Percentiles rank a stretch among this genome's conserved stretches.
phyloP scores from a whole-genome alignment of 2,113 vertebrate species.

The Petrocephalus microphthalmus region DNA sequence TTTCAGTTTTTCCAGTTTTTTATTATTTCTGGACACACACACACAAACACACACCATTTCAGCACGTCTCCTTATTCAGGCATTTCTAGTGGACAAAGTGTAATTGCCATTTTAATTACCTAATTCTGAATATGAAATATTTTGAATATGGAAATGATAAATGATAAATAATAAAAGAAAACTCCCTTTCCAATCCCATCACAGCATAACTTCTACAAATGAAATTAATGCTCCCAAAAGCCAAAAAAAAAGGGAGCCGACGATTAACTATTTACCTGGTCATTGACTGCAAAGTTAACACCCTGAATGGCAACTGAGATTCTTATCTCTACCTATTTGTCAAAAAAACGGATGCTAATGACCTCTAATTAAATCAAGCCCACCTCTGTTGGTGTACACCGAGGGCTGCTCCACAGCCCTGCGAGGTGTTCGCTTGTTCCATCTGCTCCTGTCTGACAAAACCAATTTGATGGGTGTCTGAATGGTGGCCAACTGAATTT shows the following conservation, averaged over 20 bases:
- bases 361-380: not conserved
- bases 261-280: no score
- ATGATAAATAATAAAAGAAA: slow-evolving; percentile 7
- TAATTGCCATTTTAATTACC: slow-evolving; percentile 26
- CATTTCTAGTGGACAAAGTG: slow-evolving; percentile 29
- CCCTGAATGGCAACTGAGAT: not conserved
- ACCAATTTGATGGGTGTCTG: slow-evolving; percentile 12
- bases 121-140: slow-evolving; percentile 18
- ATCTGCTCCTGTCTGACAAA: not conserved
- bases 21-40: no score
- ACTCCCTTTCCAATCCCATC: not conserved
- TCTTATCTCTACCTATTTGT: not conserved
- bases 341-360: slow-evolving; percentile 1
- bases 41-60: no score
- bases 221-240: not conserved
- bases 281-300: slow-evolving; percentile 4
- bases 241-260: not conserved
- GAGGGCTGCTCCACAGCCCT: not conserved
- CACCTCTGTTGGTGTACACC: not conserved
- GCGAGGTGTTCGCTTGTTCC: not conserved
- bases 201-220: not conserved
- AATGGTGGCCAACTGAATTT: slow-evolving; percentile 21
- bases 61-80: not conserved
- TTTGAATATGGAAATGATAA: not conserved
- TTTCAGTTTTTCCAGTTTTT: not conserved